Conservation (phyloP, 2,797 vertebrate species). For the Sarcoramphus papa region DNA sequence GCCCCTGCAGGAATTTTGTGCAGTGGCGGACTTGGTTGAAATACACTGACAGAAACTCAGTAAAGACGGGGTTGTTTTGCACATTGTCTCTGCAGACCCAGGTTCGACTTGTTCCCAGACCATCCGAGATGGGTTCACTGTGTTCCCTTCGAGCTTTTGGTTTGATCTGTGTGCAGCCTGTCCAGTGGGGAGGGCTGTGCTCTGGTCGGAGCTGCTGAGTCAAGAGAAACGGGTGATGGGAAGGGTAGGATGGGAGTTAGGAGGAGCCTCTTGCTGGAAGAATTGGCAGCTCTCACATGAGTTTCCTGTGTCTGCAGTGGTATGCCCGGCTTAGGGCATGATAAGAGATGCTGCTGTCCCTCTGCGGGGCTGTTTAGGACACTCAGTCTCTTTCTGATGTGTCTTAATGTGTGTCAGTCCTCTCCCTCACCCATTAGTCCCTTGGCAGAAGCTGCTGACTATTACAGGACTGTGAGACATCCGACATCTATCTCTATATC, state of each 20-base stretch:
- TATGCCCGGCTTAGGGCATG: neutral
- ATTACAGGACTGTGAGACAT: neutral
- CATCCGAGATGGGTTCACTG: fast-evolving
- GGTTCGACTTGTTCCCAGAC: neutral
- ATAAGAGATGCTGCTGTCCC: neutral
- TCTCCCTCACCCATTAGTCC: neutral
- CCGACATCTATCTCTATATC: neutral
- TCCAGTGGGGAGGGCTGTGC: neutral
- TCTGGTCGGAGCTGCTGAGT: neutral
- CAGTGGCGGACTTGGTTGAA: neutral
- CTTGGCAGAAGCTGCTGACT: neutral
- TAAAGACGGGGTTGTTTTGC: neutral
- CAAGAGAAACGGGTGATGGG: neutral
- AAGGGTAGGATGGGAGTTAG: neutral
- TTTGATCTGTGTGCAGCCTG: neutral
- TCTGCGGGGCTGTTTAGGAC: neutral
- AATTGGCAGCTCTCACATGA: neutral
- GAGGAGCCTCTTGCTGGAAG: neutral
- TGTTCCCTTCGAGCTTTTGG: neutral
- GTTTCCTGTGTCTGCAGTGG: neutral
- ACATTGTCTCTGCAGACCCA: neutral
- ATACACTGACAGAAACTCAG: neutral
- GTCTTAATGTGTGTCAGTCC: no score
- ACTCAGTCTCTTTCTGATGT: neutral
- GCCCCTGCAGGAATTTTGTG: neutral